Base-by-base conservation (phyloP, 2,797 vertebrate genomes). In the Zalophus californianus region DNA sequence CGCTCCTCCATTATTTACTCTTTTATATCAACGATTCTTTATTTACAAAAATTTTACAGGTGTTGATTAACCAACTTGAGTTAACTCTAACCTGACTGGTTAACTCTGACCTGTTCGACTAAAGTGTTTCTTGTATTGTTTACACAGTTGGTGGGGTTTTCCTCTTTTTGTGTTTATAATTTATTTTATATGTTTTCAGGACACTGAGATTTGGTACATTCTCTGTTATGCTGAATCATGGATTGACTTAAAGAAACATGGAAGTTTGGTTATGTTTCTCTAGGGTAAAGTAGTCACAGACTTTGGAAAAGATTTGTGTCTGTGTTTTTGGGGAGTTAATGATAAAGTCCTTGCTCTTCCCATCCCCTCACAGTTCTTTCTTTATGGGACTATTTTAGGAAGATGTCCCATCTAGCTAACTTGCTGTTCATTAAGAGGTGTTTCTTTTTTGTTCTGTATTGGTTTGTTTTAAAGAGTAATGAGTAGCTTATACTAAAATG, bases 141-240 rank as follows among this genome's bases (percentile, higher is more conserved):
- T 66, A 91, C 13, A 16, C 6, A 16, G 23, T 9, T 64, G 38
- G 27, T 38, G 7, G 16, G 56, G 18, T 56, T 84, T 79, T 25
- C 11, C 32, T 56, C 13, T 80, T 73, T 58, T 48, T 82, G 18
- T 41, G 20, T 70, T 82, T 85, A 38, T 66, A 13, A 35, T 68
- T 72, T 41, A 54, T 91, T 89, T 90, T 15, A 52, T 72, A 50
- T 50, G n/a, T 79, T 84, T 94, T 86, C 44, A 94, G 44, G 38
- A 50, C 38, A 48, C 9, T 87, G 58, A 83, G 12, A 54, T 68
- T 77, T 88, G 54, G 23, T 11, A 16, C 15, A 32, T 88, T 88
- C 91, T 95, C 64, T 80, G 32, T 64, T 89, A 52, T 13, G 56
- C 18, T 32, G 85, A 86, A 35, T 78, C 20, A 52, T 78, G 14